phyloP scores from a whole-genome alignment of 2,797 vertebrate genomes.

The Hoplostethus atlanticus region DNA sequence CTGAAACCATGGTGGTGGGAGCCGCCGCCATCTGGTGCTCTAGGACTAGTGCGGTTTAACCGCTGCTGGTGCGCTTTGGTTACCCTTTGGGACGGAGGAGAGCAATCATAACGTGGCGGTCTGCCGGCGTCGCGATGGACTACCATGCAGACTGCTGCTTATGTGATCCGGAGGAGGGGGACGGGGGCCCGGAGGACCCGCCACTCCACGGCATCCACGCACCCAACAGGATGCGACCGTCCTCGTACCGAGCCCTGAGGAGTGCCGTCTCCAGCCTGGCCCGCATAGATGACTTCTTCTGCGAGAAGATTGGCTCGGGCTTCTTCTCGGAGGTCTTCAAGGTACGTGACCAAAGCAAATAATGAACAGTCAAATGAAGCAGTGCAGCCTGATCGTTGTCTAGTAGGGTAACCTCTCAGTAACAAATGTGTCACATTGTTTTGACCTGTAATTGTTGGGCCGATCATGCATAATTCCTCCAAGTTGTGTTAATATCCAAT shows the following conservation, averaged over 20 bases:
- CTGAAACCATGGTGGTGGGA: constrained; percentile 27
- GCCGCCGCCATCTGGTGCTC: neutral
- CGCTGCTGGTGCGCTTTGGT: neutral
- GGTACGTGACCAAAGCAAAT: constrained; percentile 76
- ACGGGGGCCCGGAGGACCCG: constrained; percentile 74
- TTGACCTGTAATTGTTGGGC: too few species aligned
- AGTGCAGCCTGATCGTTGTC: too few species aligned
- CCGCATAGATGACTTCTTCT: constrained; percentile 95
- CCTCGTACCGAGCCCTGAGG: constrained; percentile 93
- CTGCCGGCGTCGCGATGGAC: constrained; percentile 64
- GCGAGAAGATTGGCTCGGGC: constrained; percentile 94
- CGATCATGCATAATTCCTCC: too few species aligned
- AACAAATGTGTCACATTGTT: too few species aligned
- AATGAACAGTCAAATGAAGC: too few species aligned
- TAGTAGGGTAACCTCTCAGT: too few species aligned
- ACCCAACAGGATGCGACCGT: constrained; percentile 88
- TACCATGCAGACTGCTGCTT: constrained; percentile 74
- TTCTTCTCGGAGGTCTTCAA: constrained; percentile 98
- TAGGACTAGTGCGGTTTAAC: constrained; percentile 51
- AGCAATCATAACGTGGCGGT: constrained; percentile 8
- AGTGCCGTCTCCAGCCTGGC: constrained; percentile 94
- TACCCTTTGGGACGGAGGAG: constrained; percentile 18
- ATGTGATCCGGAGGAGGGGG: constrained; percentile 67
- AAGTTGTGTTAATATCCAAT: too few species aligned
- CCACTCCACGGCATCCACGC: constrained; percentile 79